These are phyloP conservation scores for Holothuria leucospilota DNA, from an alignment of 53 echinoderm and acorn worm genomes.

Conservation along the genomic window DNA sequence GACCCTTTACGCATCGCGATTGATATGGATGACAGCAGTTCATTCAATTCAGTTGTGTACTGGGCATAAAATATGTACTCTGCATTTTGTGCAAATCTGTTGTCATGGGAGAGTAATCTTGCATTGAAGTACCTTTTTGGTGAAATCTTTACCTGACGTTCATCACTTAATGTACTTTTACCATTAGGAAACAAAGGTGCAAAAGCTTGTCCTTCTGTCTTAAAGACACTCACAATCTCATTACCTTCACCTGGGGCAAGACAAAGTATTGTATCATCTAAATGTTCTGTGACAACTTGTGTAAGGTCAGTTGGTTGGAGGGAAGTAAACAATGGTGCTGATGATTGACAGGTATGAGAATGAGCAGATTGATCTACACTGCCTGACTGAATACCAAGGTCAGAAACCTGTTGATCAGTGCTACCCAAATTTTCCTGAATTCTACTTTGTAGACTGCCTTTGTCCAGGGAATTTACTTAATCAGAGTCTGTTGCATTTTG, in stretches of 20 bases:
- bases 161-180: constrained; percentile 63
- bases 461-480: too few species aligned
- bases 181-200: constrained; percentile 73
- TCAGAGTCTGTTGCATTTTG: neutral
- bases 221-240: constrained; percentile 61
- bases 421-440: too few species aligned
- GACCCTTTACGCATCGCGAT: constrained; percentile 77
- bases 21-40: constrained; percentile 75
- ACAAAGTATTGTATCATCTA: constrained; percentile 58
- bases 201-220: constrained; percentile 68
- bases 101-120: constrained; percentile 72
- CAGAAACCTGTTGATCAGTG: too few species aligned
- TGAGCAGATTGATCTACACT: neutral
- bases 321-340: constrained; percentile 25
- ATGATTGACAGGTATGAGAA: constrained; percentile 24
- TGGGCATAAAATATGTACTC: constrained; percentile 86
- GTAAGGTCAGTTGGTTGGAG: constrained; percentile 66
- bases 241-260: constrained; percentile 79
- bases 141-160: constrained; percentile 55
- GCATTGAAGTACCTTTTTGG: constrained; percentile 73
- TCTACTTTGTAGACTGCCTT: too few species aligned
- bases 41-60: constrained; percentile 65
- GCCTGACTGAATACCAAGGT: neutral
- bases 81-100: constrained; percentile 74
- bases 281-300: constrained; percentile 35